Base-by-base conservation (phyloP, 2,888 invertebrate species). In the Apeira syringaria region DNA sequence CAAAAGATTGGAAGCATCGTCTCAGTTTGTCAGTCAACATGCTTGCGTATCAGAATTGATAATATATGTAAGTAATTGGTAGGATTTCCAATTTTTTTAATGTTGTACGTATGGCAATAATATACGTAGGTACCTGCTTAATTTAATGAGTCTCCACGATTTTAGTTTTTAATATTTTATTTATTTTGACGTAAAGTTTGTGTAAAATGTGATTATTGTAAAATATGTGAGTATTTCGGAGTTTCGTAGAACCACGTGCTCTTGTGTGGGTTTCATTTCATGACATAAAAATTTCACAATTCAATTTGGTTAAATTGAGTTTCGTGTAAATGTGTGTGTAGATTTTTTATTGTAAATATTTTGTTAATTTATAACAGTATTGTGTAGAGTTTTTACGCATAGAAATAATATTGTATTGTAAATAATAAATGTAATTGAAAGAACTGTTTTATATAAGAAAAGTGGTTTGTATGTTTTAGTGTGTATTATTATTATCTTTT, bases 301-400 rank as follows among this genome's bases (percentile, higher is more conserved):
- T 64, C 56, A 54, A 71, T 68, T 66, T 71, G 59, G 9, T 25
- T 11, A 40, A 45, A 48, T 47, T 53, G 44, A 48, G 44, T 46
- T 42, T 13, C 61, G 46, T 68, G 64, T 65, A 63, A 64, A 64
- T 64, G 70, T 63, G 48, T 62, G 58, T 69, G 56, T 73, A 61
- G 69, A 68, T 61, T 51, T n/a, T n/a, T n/a, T n/a, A 53, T 68
- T 83, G 80, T 82, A 82, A 74, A 82, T 80, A 81, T 44, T 59
- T 52, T 54, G 58, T 66, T 80, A 77, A 81, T 77, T 81, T 84
- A 82, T 80, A 74, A 76, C 79, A 80, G 79, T 82, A 80, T 84
- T 80, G 63, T 65, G 67, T 64, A 58, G 55, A 59, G 59, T 67
- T 43, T 55, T 68, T 59, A 54, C 55, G 60, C 65, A 64, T 61